Base-by-base conservation (phyloP, 2,113 vertebrate genomes). In the Zosterops hypoxanthus region DNA sequence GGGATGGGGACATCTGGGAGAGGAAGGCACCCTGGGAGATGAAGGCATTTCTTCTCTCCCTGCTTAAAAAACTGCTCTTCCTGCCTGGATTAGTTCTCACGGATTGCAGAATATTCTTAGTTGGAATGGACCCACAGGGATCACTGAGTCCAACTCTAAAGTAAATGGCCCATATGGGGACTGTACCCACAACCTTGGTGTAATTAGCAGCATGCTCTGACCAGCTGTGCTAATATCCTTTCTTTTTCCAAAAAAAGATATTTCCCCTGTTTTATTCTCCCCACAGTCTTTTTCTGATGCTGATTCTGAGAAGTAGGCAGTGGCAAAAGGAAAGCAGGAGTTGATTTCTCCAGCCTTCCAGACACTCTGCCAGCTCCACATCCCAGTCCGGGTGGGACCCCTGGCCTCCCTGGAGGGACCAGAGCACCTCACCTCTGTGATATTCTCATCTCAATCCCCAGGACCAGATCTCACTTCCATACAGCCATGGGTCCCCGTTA, bases 311-410 rank as follows among this genome's bases (percentile, higher is more conserved):
- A 88, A 87, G 20, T 36, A 63, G 57, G 15, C 9, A 3, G n/a
- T 69, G 83, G 26, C 0, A 1, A 68, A 75, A 28, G 44, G 42
- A 89, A 50, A 85, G 29, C 26, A 79, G 90, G 36, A 72, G 11
- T 20, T 6, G 4, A 11, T 92, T 82, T 77, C 64, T 88, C 19
- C 68, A 66, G 64, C 33, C 3, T 3, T 36, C 24, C 11, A 4
- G 21, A 36, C 41, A 19, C n/a, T 47, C 26, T 70, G n/a, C 21
- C 1, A 8, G 71, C 0, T 0, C 23, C 33, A 14, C 21, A 29
- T 83, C 46, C 82, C 59, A 83, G 39, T n/a, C 66, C 16, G 36
- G 19, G 52, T 21, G 46, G 26, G 52, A 86, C 4, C 41, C 14
- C 13, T 1, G 22, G 4, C 12, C 42, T 13, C 5, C 10, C 33